Evolutionary conservation across 2,888 invertebrate genomes (phyloP).

Genomic region (Drosophila quinaria): DNA sequence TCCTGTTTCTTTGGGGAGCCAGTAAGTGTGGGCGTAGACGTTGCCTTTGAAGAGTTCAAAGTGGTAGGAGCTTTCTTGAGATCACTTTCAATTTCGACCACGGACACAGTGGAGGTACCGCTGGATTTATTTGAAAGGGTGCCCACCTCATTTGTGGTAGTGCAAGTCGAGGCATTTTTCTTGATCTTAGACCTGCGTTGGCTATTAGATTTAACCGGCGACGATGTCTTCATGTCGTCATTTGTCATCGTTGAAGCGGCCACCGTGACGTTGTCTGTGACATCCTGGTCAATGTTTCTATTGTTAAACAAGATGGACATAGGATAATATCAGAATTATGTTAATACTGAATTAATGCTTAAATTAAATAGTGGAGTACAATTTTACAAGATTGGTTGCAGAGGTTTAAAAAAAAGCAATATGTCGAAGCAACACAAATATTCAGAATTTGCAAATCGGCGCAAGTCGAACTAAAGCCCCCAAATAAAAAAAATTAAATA

Average conservation of each 20-base stretch:
- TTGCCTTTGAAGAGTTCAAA: slow-evolving; percentile 36
- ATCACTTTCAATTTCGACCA: slow-evolving; percentile 63
- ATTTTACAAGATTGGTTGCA: neutral
- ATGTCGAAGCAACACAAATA: too few relatives aligned
- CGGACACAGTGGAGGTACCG: slow-evolving; percentile 49
- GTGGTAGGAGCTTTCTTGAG: slow-evolving; percentile 48
- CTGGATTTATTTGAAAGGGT: slow-evolving; percentile 59
- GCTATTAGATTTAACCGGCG: slow-evolving; percentile 83
- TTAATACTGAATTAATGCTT: neutral
- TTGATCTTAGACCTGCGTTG: slow-evolving; percentile 83
- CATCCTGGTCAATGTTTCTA: slow-evolving; percentile 58
- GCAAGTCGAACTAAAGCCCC: too few relatives aligned
- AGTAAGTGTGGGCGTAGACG: slow-evolving; percentile 18
- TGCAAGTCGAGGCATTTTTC: slow-evolving; percentile 81
- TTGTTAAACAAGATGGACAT: neutral
- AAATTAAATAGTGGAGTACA: neutral
- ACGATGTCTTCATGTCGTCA: slow-evolving; percentile 78
- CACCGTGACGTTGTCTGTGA: slow-evolving; percentile 53
- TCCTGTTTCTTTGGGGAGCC: slow-evolving; percentile 81
- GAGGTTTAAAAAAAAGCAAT: neutral
- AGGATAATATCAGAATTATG: neutral
- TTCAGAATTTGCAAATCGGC: too few relatives aligned
- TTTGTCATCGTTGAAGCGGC: slow-evolving; percentile 73
- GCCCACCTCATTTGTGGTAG: slow-evolving; percentile 75
- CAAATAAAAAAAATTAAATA: too few relatives aligned